A percentile compares a stretch with the other conserved stretches of the same genome.
phyloP scores from a whole-genome alignment of 2,888 invertebrate genomes.

The Drosophila pseudotalamancana region DNA sequence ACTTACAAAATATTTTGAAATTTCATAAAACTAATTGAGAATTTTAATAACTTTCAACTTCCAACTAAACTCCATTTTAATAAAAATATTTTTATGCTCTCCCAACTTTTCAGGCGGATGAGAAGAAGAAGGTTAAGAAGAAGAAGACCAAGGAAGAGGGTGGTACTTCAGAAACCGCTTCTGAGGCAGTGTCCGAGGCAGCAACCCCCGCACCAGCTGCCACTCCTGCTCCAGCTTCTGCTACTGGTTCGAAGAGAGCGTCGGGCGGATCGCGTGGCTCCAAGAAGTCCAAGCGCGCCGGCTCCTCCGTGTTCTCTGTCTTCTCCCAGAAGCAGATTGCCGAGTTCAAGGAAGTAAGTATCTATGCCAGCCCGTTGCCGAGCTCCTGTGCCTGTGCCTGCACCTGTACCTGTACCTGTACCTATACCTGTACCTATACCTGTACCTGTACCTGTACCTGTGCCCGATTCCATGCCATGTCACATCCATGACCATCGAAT shows the following conservation, averaged over 20 bases:
- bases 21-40: background rate
- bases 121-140: slow-evolving; percentile 96
- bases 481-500: slow-evolving; percentile 37
- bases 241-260: slow-evolving; percentile 92
- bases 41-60: too few relatives aligned
- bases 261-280: slow-evolving; percentile 88
- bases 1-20: slow-evolving; percentile 27
- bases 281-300: slow-evolving; percentile 91
- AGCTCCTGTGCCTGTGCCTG: background rate
- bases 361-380: slow-evolving; percentile 11
- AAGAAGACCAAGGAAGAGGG: slow-evolving; percentile 92
- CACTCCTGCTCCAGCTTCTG: slow-evolving; percentile 88
- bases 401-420: slow-evolving; percentile 9
- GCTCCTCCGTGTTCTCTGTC: slow-evolving; percentile 98
- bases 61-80: too few relatives aligned
- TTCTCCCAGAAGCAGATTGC: slow-evolving; percentile 98
- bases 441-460: slow-evolving; percentile 14
- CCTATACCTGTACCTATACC: slow-evolving; percentile 11
- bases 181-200: slow-evolving; percentile 87
- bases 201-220: slow-evolving; percentile 89
- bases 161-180: slow-evolving; percentile 85
- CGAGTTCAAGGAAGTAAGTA: slow-evolving; percentile 95
- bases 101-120: slow-evolving; percentile 90
- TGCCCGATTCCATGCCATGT: slow-evolving; percentile 19
- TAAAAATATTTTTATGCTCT: too few relatives aligned